These are phyloP conservation scores for Sandelia bainsii DNA, from an alignment of 2,797 vertebrate species.

Conservation along the genomic window DNA sequence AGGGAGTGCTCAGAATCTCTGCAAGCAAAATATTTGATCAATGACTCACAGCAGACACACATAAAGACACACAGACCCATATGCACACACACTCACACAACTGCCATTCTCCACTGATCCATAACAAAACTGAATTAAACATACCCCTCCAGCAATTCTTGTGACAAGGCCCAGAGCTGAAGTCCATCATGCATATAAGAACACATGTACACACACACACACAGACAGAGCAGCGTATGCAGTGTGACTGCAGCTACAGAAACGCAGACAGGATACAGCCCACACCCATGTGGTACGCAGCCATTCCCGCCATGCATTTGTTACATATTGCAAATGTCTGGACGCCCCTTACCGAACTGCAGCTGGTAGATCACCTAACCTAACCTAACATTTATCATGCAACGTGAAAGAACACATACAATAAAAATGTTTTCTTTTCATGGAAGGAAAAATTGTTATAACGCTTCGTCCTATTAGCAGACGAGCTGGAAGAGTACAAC, in stretches of 20 bases:
- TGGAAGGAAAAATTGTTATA: background rate
- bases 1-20: constrained; percentile 78
- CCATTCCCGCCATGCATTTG: constrained; percentile 74
- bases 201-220: constrained; percentile 14
- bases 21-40: constrained; percentile 86
- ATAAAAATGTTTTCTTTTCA: background rate
- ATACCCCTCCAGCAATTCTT: constrained; percentile 45
- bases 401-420: background rate
- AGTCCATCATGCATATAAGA: constrained; percentile 45
- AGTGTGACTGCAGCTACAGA: constrained; percentile 55
- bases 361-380: constrained; percentile 55
- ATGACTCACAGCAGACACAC: constrained; percentile 82
- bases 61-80: constrained; percentile 28
- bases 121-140: constrained; percentile 61
- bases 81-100: constrained; percentile 12
- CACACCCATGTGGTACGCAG: constrained; percentile 78
- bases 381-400: background rate
- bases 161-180: constrained; percentile 39
- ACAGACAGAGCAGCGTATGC: constrained; percentile 26
- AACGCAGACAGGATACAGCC: constrained; percentile 78
- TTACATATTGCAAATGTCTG: constrained; percentile 78
- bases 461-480: background rate
- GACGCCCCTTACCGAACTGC: constrained; percentile 63
- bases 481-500: background rate
- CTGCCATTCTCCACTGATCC: constrained; percentile 52